Percentiles rank a stretch among this genome's conserved stretches.
These are phyloP conservation scores for Timema podura DNA, from an alignment of 2,888 invertebrate genomes.

Conservation along the genomic window DNA sequence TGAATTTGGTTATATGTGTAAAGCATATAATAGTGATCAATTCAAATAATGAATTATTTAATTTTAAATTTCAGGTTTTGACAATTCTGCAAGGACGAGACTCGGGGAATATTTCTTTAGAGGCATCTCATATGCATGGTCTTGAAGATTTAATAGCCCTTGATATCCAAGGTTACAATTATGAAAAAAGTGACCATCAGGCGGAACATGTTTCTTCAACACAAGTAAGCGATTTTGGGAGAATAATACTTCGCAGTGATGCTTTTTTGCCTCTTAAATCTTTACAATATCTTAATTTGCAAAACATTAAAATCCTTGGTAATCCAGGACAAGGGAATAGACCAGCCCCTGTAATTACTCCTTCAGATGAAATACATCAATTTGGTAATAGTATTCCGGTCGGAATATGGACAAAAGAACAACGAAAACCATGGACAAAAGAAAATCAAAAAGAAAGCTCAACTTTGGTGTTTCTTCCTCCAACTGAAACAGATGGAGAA, in stretches of 20 bases:
- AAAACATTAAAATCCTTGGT: constrained; percentile 46
- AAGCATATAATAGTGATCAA: not conserved
- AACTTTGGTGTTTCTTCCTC: constrained; percentile 27
- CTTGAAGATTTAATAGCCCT: constrained; percentile 54
- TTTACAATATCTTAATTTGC: constrained; percentile 53
- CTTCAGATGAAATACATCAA: constrained; percentile 16
- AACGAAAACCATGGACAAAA: not conserved
- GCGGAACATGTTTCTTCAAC: not conserved
- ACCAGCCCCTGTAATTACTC: constrained; percentile 18
- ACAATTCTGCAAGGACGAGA: constrained; percentile 55
- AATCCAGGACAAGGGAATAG: constrained; percentile 25
- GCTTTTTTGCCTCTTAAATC: constrained; percentile 38
- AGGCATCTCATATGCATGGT: constrained; percentile 46
- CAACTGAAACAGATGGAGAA: constrained; percentile 44
- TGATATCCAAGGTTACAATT: constrained; percentile 55
- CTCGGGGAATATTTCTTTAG: constrained; percentile 47
- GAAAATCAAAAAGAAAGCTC: not conserved
- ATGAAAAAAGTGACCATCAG: constrained; percentile 30
- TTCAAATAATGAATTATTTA: no score
- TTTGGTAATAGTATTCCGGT: constrained; percentile 20
- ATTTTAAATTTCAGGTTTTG: constrained; percentile 40
- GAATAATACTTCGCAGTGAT: constrained; percentile 37
- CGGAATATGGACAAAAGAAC: not conserved
- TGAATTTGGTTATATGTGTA: not conserved
- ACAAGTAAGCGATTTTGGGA: constrained; percentile 9